Conservation (phyloP, 2,113 vertebrate species). For the Eolophus roseicapilla region DNA sequence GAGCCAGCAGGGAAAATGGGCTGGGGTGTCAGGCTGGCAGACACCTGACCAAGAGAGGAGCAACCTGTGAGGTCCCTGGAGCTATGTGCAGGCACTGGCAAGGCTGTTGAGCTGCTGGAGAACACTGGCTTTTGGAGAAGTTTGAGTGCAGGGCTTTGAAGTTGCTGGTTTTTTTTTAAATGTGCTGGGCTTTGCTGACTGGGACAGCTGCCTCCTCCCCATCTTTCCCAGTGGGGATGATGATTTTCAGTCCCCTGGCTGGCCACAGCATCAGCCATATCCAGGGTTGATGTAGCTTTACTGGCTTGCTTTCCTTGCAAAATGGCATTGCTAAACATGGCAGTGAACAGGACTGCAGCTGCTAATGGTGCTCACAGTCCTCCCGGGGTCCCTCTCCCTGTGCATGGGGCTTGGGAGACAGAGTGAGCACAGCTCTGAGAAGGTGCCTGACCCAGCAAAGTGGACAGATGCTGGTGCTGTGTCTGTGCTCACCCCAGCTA, state of each 20-base stretch:
- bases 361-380: background rate
- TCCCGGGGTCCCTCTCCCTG: background rate
- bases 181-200: background rate
- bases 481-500: background rate
- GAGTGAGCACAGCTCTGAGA: rapidly evolving
- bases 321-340: rapidly evolving
- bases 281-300: background rate
- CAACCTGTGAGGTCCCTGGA: background rate
- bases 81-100: background rate
- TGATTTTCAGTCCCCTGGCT: background rate
- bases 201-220: background rate
- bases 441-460: background rate
- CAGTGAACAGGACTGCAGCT: background rate
- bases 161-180: background rate
- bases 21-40: background rate
- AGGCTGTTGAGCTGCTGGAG: background rate
- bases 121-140: background rate
- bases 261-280: background rate
- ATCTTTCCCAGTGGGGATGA: rapidly evolving
- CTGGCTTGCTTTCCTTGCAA: background rate
- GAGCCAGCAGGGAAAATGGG: background rate
- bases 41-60: rapidly evolving
- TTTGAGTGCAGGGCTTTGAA: background rate
- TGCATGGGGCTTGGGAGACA: rapidly evolving
- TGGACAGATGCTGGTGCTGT: background rate